A percentile compares a stretch with the other conserved stretches of the same genome.
These are phyloP conservation scores for Penaeus monodon DNA, from an alignment of 2,888 invertebrate species.

Conservation along the genomic window DNA sequence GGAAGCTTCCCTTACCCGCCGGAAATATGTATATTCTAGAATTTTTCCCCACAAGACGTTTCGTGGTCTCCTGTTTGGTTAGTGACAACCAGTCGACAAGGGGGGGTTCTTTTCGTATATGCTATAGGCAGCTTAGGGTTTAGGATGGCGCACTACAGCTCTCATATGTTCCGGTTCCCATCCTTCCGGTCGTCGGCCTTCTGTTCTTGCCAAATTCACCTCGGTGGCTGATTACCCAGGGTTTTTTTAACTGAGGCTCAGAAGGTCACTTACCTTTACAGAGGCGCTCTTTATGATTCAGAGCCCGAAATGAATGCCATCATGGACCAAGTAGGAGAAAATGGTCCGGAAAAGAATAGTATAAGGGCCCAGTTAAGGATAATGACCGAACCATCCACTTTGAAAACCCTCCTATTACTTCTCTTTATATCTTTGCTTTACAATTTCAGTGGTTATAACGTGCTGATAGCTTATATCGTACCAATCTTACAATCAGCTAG, in stretches of 20 bases:
- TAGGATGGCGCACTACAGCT: constrained; percentile 43
- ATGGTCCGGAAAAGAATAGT: not conserved
- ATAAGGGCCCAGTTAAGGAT: constrained; percentile 36
- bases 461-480: too few relatives aligned
- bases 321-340: not conserved
- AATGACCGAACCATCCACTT: not conserved
- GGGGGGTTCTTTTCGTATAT: constrained; percentile 32
- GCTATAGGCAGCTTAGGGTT: constrained; percentile 32
- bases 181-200: constrained; percentile 29
- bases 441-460: too few relatives aligned
- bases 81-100: constrained; percentile 18
- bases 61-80: constrained; percentile 32
- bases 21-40: constrained; percentile 39
- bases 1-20: constrained; percentile 15
- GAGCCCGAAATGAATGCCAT: constrained; percentile 36
- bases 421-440: too few relatives aligned
- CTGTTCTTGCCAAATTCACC: constrained; percentile 45
- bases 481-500: too few relatives aligned
- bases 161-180: constrained; percentile 20
- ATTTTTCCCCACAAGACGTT: constrained; percentile 30
- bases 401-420: too few relatives aligned
- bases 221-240: constrained; percentile 34
- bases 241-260: constrained; percentile 34
- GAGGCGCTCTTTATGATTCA: constrained; percentile 31
- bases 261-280: constrained; percentile 42